Evolutionary conservation across 2,888 invertebrate species (phyloP), one percentile per base, ranked within the genome.

Genomic region (Diarsia brunnea): DNA sequence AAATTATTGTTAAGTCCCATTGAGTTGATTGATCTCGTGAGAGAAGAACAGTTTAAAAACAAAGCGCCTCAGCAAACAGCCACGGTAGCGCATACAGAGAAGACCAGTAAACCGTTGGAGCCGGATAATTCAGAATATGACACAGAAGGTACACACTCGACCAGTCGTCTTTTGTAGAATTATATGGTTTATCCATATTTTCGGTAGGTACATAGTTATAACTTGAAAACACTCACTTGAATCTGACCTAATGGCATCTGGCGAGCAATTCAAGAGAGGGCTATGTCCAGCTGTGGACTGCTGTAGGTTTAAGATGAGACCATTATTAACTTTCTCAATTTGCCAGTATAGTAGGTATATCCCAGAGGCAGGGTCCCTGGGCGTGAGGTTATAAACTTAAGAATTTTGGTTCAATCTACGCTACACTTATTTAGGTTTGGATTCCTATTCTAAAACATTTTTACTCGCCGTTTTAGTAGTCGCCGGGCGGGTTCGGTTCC

Each of bases 11-110:
- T 94, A 43, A 90, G 90, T 77, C 90, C 93, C 5, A 80, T 90
- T 16, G 92, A 93, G 61, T 79, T 94, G 21, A 89, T 93, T n/a
- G 91, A 93, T 72, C 87, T 93, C 21, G 89, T 94, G 10, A 74
- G 89, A 70, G 78, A 91, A 75, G 93, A 94, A 69, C 87, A 87
- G 58, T 74, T 80, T 47, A 87, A 86, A 79, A 83, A 72, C 19
- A 78, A 79, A n/a, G 38, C 21, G 2, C 47, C 72, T 8, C 64
- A 47, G 10, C 58, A 71, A 58, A 51, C 49, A 43, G 12, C 38
- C 10, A 69, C 66, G 8, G 69, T 72, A 2, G 11, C n/a, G n/a
- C 63, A 47, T 60, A 47, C 58, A 63, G 53, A 63, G 38, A 85
- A 85, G 38, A 47, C 68, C 2, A 64, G 31, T 68, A 72, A 69